These are phyloP conservation scores for Lordiphosa collinella DNA, from an alignment of 1,140 invertebrate genomes.

Conservation along the genomic window DNA sequence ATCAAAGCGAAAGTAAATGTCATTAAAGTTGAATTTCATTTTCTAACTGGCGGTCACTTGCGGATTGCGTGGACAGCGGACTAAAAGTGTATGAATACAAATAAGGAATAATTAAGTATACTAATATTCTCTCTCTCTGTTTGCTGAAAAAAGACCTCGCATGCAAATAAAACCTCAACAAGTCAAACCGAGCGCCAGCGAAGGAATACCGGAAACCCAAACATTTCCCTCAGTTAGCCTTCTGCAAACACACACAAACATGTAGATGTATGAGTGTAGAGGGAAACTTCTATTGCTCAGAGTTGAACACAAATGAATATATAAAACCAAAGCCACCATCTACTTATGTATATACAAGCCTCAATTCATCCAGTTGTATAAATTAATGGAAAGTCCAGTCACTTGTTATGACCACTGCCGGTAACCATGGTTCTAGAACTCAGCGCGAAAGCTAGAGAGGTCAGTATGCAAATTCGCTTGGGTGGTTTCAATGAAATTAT, in stretches of 20 bases:
- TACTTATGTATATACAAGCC: conserved; percentile 31
- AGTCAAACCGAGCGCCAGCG: conserved; percentile 43
- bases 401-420: conserved; percentile 60
- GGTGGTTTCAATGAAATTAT: conserved; percentile 45
- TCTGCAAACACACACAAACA: conserved; percentile 1
- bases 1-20: conserved; percentile 56
- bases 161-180: conserved; percentile 75
- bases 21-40: conserved; percentile 56
- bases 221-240: conserved; percentile 49
- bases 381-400: conserved; percentile 73
- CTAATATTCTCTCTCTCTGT: conserved; percentile 27
- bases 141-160: conserved; percentile 28
- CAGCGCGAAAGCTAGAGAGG: conserved; percentile 46
- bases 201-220: conserved; percentile 49
- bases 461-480: conserved; percentile 61
- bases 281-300: conserved; percentile 9
- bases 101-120: conserved; percentile 68
- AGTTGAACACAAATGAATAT: not conserved
- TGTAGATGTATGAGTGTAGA: not conserved
- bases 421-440: conserved; percentile 60
- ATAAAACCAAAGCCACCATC: conserved; percentile 3
- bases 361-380: conserved; percentile 48
- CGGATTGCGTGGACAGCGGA: conserved; percentile 50
- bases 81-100: conserved; percentile 45
- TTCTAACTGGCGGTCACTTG: conserved; percentile 36